phyloP scores from a whole-genome alignment of 1,140 invertebrate genomes.

The Heterodera carotae region DNA sequence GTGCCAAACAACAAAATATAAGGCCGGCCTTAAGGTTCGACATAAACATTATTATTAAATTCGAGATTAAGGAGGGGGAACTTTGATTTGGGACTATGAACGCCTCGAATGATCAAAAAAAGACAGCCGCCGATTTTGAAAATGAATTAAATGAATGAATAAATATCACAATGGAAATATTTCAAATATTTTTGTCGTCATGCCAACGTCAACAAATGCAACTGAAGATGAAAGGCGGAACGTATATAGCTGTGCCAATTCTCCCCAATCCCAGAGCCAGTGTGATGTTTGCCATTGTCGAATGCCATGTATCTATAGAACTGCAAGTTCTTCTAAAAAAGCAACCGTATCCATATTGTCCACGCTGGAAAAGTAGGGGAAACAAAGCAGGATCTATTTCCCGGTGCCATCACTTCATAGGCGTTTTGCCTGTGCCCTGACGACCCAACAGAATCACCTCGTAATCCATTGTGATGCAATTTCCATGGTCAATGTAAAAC shows the following conservation, averaged over 20 bases:
- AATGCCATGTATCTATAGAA: not conserved
- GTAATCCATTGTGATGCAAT: not conserved
- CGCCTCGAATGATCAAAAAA: too few species aligned
- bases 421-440: not conserved
- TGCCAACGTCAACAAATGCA: not conserved
- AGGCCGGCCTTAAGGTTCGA: too few species aligned
- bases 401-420: not conserved
- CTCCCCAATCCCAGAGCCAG: conserved; percentile 12
- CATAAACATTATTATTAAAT: too few species aligned
- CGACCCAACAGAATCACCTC: not conserved
- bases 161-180: too few species aligned
- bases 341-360: not conserved
- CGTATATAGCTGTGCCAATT: not conserved
- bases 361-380: not conserved
- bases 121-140: too few species aligned
- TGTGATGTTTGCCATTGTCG: not conserved
- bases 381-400: not conserved
- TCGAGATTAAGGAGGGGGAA: too few species aligned
- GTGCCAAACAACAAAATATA: too few species aligned
- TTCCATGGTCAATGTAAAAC: not conserved
- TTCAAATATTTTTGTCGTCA: not conserved
- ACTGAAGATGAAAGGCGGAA: too few species aligned
- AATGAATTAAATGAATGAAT: too few species aligned
- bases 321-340: conserved; percentile 6
- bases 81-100: too few species aligned